Evolutionary conservation across 2,797 vertebrate species (phyloP).

Genomic region (Kryptolebias ocellatus): DNA sequence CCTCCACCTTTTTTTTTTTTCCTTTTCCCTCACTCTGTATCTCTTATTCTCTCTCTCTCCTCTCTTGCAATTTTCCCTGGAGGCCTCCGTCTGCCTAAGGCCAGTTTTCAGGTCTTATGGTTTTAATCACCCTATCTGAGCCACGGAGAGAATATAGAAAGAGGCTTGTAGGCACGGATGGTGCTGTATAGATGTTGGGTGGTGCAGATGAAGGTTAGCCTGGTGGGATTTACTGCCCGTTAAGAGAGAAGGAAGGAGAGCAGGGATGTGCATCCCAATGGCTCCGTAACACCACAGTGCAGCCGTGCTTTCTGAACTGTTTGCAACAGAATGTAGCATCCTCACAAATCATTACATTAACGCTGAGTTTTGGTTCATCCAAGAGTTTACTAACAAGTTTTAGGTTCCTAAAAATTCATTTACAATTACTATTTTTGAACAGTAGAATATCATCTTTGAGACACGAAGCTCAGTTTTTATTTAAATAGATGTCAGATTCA

Average conservation of each 20-base stretch:
- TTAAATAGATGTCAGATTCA: no score
- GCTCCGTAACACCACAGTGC: slow-evolving; percentile 30
- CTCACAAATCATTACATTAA: background rate
- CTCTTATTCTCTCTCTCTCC: slow-evolving; percentile 8
- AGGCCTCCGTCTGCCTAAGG: slow-evolving; percentile 62
- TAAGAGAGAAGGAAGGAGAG: slow-evolving; percentile 39
- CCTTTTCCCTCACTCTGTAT: background rate
- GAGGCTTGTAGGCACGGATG: slow-evolving; percentile 42
- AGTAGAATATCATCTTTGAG: no score
- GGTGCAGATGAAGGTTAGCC: slow-evolving; percentile 62
- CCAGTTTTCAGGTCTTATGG: slow-evolving; percentile 68
- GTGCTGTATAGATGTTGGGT: slow-evolving; percentile 39
- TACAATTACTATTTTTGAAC: no score
- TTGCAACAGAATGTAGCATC: background rate
- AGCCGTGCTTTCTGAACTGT: slow-evolving; percentile 23
- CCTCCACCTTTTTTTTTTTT: slow-evolving; percentile 8
- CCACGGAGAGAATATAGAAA: slow-evolving; percentile 61
- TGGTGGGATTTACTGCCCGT: slow-evolving; percentile 54
- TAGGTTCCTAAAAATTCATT: no score
- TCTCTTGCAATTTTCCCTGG: slow-evolving; percentile 49
- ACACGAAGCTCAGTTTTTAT: no score
- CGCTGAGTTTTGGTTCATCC: background rate
- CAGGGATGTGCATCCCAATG: slow-evolving; percentile 55
- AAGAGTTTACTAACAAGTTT: background rate
- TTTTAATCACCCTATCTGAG: slow-evolving; percentile 70